Evolutionary conservation across 2,113 vertebrate species (phyloP), one percentile per base, ranked within the genome.

Genomic region (Tachuris rubrigastra): DNA sequence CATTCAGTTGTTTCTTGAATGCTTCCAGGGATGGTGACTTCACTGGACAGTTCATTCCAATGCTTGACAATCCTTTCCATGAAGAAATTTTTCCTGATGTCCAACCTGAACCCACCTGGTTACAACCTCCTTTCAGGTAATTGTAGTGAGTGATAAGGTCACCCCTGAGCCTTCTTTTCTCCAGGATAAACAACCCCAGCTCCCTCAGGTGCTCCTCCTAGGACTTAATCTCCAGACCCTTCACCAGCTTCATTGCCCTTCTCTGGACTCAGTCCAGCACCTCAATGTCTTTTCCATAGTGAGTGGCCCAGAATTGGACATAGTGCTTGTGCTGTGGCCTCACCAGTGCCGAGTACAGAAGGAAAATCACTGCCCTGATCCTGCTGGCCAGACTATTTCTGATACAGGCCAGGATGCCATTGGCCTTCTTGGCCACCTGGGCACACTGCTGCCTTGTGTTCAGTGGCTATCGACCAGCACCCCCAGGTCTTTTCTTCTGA

Each of bases 261-360:
- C 14, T 16, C 56, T 72, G 31, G 56, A 20, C 12, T 35, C 6
- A 1, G 25, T 72, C 15, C 46, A 62, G 3, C 9, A 15, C 21
- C 31, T 52, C 62, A 14, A 2, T 5, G 31, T 10, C 27, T 9
- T 68, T 52, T 62, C 30, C 22, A 31, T 2, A 42, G 20, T 12
- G 80, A 72, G 49, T 15, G 21, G 17, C 17, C 21, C 37, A 37
- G 37, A 62, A 31, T 21, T 12, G 25, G 9, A 25, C 33, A 37
- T 27, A 37, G 18, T 7, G 44, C 63, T 33, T 1, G 2, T 27
- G 22, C 9, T 59, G 37, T 5, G 31, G 14, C 37, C 31, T 76
- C 62, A 31, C 1, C 14, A 11, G 25, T 25, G 22, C 35, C 0
- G 0, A 23, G 33, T 9, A 27, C 37, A 59, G 17, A 27, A 17